Evolutionary conservation across 2,888 invertebrate genomes (phyloP).

Genomic region (Hypomecis punctinalis): DNA sequence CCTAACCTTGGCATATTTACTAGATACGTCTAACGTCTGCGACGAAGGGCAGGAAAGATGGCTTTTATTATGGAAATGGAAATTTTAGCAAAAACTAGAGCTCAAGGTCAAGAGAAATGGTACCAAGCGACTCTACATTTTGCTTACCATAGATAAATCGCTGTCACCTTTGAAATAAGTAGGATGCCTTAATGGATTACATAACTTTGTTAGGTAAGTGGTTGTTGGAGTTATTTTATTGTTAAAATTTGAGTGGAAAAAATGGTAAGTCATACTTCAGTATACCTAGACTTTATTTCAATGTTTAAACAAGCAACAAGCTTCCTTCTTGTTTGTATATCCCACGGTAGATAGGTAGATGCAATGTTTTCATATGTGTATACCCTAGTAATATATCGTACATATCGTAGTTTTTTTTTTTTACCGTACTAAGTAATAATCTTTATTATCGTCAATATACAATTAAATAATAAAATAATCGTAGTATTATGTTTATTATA

Average conservation of each 20-base stretch:
- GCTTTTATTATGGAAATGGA: slow-evolving; percentile 17
- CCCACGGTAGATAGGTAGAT: no score
- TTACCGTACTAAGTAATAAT: no score
- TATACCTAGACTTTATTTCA: no score
- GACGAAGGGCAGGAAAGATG: slow-evolving; percentile 9
- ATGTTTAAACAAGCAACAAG: no score
- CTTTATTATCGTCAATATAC: no score
- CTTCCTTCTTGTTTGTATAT: no score
- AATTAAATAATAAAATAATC: no score
- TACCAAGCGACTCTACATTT: slow-evolving; percentile 13
- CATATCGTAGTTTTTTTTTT: no score
- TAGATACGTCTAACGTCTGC: slow-evolving; percentile 7
- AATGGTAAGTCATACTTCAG: not conserved
- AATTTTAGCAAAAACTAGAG: slow-evolving; percentile 17
- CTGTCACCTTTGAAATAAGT: slow-evolving; percentile 13
- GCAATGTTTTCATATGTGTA: no score
- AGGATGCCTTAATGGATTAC: slow-evolving; percentile 3
- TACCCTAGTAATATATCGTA: no score
- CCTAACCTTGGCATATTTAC: slow-evolving; percentile 1
- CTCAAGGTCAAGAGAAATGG: slow-evolving; percentile 14
- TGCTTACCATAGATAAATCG: slow-evolving; percentile 20
- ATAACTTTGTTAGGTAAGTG: not conserved
- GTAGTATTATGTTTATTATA: no score
- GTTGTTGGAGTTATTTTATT: not conserved
- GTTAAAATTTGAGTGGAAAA: not conserved